Evolutionary conservation across 2,888 invertebrate species (phyloP).

Genomic region (Reticulitermes lucifugus): DNA sequence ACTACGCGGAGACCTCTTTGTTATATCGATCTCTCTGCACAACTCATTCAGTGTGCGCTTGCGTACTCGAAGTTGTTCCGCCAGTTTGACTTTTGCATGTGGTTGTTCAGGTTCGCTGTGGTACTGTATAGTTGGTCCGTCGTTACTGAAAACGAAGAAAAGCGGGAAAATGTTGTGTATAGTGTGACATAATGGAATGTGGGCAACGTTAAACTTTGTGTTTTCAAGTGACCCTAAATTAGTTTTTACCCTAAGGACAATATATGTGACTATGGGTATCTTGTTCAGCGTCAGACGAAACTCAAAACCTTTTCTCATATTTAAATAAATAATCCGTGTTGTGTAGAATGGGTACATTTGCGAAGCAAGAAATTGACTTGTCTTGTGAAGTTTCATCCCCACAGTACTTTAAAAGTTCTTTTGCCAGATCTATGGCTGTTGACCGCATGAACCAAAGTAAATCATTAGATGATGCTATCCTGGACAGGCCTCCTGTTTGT

Average conservation of each 20-base stretch:
- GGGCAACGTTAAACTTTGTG: background rate
- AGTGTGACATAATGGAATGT: background rate
- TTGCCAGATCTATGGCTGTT: conserved; percentile 67
- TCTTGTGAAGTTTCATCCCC: conserved; percentile 60
- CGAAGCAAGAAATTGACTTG: conserved; percentile 34
- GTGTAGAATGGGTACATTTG: conserved; percentile 1
- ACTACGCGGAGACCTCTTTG: background rate
- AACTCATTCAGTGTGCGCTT: background rate
- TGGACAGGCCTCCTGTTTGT: background rate
- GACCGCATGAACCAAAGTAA: conserved; percentile 60
- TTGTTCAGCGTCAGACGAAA: no score
- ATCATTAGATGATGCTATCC: conserved; percentile 61
- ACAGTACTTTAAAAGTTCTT: conserved; percentile 68
- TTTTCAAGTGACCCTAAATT: background rate
- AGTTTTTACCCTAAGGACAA: background rate
- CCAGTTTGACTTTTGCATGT: conserved; percentile 30
- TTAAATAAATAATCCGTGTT: background rate
- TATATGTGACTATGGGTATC: no score
- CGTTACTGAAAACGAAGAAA: conserved; percentile 14
- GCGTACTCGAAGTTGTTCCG: conserved; percentile 25
- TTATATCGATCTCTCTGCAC: background rate
- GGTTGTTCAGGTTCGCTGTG: background rate
- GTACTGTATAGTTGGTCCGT: background rate
- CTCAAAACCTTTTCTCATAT: background rate
- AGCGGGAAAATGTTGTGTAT: background rate